Conservation (phyloP, 2,888 invertebrate species). For the Rotaria socialis region DNA sequence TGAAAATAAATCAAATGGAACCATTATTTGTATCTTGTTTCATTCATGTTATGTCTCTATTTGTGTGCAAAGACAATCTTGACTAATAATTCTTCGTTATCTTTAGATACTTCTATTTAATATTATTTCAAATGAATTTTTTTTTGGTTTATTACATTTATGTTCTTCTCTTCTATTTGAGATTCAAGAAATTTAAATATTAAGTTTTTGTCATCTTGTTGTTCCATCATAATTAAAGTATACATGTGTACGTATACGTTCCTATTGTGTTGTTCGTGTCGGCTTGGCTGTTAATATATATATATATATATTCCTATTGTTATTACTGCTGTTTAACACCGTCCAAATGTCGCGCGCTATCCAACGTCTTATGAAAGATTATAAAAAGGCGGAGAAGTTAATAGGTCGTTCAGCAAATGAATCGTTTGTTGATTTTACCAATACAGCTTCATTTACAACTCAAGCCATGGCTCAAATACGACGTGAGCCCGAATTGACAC, state of each 20-base stretch:
- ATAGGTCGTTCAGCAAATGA: background rate
- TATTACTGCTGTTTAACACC: background rate
- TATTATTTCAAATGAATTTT: background rate
- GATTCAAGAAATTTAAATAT: background rate
- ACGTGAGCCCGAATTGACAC: slow-evolving; percentile 36
- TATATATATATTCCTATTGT: background rate
- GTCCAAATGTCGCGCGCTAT: slow-evolving; percentile 30
- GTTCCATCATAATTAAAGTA: background rate
- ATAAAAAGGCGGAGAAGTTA: background rate
- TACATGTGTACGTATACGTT: background rate
- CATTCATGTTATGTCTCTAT: background rate
- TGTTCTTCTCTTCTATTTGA: background rate
- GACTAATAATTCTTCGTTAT: background rate
- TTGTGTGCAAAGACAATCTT: background rate
- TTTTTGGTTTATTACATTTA: background rate
- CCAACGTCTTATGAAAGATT: slow-evolving; percentile 25
- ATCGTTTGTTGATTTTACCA: background rate
- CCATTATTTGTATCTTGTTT: background rate
- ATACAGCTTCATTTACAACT: background rate
- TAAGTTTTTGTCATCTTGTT: background rate
- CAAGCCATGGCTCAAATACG: slow-evolving; percentile 1
- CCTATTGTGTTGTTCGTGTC: background rate
- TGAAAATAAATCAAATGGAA: slow-evolving; percentile 11
- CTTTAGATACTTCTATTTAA: background rate
- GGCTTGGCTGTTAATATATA: background rate